Evolutionary conservation across 2,888 invertebrate genomes (phyloP).

Genomic region (Metopia argyrocephala): DNA sequence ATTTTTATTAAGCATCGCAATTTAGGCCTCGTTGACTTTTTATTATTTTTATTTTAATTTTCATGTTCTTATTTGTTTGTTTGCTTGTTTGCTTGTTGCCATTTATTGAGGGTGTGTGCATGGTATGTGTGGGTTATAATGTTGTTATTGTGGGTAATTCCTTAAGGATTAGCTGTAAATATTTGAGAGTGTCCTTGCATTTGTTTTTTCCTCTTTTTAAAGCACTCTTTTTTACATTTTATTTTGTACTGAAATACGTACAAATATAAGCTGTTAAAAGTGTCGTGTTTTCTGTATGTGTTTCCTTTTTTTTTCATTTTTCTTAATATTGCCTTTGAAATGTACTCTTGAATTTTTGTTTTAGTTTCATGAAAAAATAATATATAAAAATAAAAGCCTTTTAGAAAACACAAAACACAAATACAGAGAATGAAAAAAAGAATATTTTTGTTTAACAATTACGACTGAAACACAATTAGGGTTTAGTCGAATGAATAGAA

Average conservation of each 20-base stretch:
- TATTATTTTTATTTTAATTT: slow-evolving; percentile 53
- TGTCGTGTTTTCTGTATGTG: neutral
- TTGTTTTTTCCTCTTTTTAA: neutral
- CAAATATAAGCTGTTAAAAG: neutral
- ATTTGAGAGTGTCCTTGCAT: slow-evolving; percentile 47
- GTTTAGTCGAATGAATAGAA: too few species aligned
- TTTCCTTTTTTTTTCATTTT: neutral
- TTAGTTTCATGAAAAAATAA: neutral
- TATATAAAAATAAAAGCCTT: neutral
- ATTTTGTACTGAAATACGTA: slow-evolving; percentile 9
- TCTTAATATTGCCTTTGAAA: neutral
- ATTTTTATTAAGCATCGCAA: slow-evolving; percentile 64
- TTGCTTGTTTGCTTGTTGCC: neutral
- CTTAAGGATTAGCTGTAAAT: slow-evolving; percentile 54
- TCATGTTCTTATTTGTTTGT: neutral
- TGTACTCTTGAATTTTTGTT: neutral
- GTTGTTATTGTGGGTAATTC: slow-evolving; percentile 43
- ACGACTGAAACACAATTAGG: neutral
- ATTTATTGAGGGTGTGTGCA: neutral
- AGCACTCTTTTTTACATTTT: slow-evolving; percentile 40
- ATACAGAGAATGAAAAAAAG: neutral
- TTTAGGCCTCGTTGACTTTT: slow-evolving; percentile 64
- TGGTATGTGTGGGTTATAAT: neutral
- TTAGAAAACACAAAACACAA: neutral
- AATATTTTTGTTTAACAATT: neutral